Evolutionary conservation across 30 jellyfish, hydroid and myxozoan genomes (phyloP).

Genomic region (Catostylus mosaicus): DNA sequence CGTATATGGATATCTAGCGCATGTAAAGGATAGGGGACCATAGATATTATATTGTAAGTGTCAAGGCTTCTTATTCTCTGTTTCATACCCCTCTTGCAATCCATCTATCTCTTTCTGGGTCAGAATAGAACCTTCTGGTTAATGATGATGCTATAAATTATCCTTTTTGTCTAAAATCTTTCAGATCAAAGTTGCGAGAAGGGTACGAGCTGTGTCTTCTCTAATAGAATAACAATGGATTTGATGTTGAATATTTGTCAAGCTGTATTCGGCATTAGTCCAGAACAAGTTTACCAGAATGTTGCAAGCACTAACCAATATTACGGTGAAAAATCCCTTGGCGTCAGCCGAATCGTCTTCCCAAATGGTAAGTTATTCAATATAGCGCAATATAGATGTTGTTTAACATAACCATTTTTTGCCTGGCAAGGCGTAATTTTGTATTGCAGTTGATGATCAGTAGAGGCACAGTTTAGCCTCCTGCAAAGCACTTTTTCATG

Average conservation of each 20-base stretch:
- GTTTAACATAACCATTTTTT: too few relatives aligned
- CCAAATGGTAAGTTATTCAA: slow-evolving; percentile 70
- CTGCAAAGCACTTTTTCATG: too few relatives aligned
- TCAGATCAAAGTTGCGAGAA: slow-evolving; percentile 72
- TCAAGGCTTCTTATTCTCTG: too few relatives aligned
- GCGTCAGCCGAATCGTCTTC: slow-evolving; percentile 67
- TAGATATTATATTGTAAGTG: background rate
- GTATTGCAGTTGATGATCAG: too few relatives aligned
- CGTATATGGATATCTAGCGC: too few relatives aligned
- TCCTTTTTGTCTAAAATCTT: background rate
- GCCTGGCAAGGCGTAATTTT: too few relatives aligned
- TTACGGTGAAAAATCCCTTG: slow-evolving; percentile 70
- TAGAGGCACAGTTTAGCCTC: too few relatives aligned
- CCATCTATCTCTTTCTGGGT: background rate
- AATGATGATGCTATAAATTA: background rate
- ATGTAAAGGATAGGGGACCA: background rate
- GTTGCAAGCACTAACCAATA: slow-evolving; percentile 62
- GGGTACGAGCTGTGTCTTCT: slow-evolving; percentile 60
- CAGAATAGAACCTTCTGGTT: background rate
- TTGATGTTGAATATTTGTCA: slow-evolving; percentile 52
- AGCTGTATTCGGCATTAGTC: slow-evolving; percentile 48
- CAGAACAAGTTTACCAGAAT: slow-evolving; percentile 39
- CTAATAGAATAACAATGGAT: slow-evolving; percentile 41
- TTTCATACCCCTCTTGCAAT: too few relatives aligned
- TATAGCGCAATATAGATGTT: too few relatives aligned